Evolutionary conservation across 2,113 vertebrate species (phyloP), one percentile per base, ranked within the genome.

Genomic region (Tetraodon nigroviridis): DNA sequence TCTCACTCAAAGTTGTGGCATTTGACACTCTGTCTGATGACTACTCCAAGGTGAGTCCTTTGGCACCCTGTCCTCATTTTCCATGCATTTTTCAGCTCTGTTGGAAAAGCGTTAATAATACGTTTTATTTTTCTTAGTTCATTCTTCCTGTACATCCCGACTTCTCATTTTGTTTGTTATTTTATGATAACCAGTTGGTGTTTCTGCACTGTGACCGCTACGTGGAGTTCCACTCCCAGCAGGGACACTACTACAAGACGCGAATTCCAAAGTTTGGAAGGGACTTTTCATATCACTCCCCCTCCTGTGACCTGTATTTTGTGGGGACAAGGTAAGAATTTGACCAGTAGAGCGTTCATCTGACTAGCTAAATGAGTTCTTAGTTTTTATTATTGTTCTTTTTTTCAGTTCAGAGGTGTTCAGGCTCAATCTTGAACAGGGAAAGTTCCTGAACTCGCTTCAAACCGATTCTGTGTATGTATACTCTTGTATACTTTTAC

Each of bases 11-110:
- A 99, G 96, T 99, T 81, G 90, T 98, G 84, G 90, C 94, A 1
- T 98, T 99, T 82, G 94, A 98, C 73, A 92, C 95, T 81, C 88
- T 99, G 81, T 99, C 97, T 49, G 97, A 98, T 58, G 97, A 99
- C 85, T 98, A 98, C 82, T 99, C 97, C 7, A 99, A 99, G 95
- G 97, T 98, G 91, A 69, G 88, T 42, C 1, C 17, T 3, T 8
- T 13, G 1, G 17, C 4, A 12, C 15, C 17, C 32, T 41, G 16
- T 22, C 12, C 24, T n/a, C 27, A 12, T 41, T 24, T 27, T 27
- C 24, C 24, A 24, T 24, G 24, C 0, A 42, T 1, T 5, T 16
- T 1, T 32, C n/a, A 29, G 14, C 24, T 5, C 24, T 24, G 24
- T 24, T 24, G 24, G 24, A 24, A 24, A 24, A 24, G 24, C 5